These are phyloP conservation scores for Drosophila ironensis DNA, from an alignment of 1,140 invertebrate genomes.

Conservation along the genomic window DNA sequence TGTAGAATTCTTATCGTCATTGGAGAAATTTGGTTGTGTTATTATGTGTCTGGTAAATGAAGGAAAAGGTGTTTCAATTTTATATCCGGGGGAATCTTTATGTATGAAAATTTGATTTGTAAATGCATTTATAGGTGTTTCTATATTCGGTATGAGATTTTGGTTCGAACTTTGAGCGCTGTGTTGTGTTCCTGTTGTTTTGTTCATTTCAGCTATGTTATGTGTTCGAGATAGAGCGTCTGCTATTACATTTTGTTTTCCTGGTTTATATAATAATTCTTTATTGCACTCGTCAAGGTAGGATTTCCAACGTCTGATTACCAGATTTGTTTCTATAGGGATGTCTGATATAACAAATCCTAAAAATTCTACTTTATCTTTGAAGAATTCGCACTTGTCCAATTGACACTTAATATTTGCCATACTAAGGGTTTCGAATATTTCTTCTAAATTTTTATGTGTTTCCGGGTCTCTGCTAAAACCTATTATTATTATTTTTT, in stretches of 20 bases:
- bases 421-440: background rate
- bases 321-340: constrained; percentile 1
- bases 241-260: constrained; percentile 52
- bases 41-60: no score
- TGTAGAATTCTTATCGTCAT: no score
- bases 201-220: constrained; percentile 3
- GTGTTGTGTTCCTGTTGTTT: constrained; percentile 5
- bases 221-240: constrained; percentile 34
- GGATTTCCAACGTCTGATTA: constrained; percentile 61
- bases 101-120: no score
- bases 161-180: constrained; percentile 24
- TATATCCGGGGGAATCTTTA: no score
- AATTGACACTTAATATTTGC: no score
- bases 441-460: background rate
- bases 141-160: background rate
- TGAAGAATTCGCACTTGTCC: no score
- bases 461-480: background rate
- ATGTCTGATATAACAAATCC: no score
- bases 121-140: background rate
- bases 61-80: no score
- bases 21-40: no score
- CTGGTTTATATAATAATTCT: constrained; percentile 71
- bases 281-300: constrained; percentile 76
- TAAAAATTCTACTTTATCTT: no score
- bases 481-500: background rate